These are phyloP conservation scores for Rafetus swinhoei DNA, from an alignment of 2,113 vertebrate genomes.

Conservation along the genomic window DNA sequence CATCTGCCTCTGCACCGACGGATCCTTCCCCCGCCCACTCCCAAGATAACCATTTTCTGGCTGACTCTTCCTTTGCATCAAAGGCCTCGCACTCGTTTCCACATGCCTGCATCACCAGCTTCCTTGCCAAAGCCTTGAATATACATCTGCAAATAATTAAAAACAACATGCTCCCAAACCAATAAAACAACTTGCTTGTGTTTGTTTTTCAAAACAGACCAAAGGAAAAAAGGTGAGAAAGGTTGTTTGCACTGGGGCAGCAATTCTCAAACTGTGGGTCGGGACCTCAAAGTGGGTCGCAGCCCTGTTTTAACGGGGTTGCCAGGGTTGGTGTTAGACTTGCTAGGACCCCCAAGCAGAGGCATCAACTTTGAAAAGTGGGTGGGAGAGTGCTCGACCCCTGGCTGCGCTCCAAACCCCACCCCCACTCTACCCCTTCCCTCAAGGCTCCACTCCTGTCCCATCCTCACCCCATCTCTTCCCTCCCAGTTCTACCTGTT, in stretches of 20 bases:
- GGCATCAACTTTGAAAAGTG: too few relatives aligned
- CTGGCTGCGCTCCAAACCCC: too few relatives aligned
- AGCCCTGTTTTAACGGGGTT: too few relatives aligned
- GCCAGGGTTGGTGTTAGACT: too few relatives aligned
- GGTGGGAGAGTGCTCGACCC: too few relatives aligned
- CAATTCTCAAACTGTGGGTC: too few relatives aligned
- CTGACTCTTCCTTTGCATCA: not conserved
- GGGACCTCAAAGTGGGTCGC: too few relatives aligned
- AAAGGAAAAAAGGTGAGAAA: conserved; percentile 17
- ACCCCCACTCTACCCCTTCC: too few relatives aligned
- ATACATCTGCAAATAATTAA: conserved; percentile 53
- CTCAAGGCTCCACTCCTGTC: too few relatives aligned
- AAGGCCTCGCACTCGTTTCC: not conserved
- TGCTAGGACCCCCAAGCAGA: too few relatives aligned
- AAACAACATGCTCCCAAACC: conserved; percentile 19
- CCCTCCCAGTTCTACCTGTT: too few relatives aligned
- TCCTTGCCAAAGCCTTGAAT: conserved; percentile 34
- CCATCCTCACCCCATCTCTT: too few relatives aligned
- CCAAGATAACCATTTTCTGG: not conserved
- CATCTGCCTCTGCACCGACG: accelerated
- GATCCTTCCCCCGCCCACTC: not conserved
- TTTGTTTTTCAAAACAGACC: not conserved
- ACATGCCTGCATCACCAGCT: conserved; percentile 31
- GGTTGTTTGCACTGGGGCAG: not conserved
- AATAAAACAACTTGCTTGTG: not conserved